Base-by-base conservation (phyloP, 2,797 vertebrate genomes). In the Parambassis ranga region DNA sequence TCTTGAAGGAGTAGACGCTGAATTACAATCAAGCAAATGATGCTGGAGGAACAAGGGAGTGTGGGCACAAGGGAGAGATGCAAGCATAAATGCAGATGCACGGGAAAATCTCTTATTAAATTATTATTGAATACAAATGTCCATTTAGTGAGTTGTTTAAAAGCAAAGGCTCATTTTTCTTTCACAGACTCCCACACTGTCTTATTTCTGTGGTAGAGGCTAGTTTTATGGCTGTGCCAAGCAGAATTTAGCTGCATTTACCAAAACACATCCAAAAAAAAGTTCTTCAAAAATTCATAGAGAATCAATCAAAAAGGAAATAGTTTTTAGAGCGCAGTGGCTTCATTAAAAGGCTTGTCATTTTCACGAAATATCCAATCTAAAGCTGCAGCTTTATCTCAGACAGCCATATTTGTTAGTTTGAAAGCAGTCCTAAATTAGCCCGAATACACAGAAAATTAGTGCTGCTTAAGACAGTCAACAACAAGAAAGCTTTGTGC, bases 11-110 rank as follows among this genome's bases (percentile, higher is more conserved):
- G 71, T 26, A 71, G 64, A 74, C 38, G 13, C 24, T 73, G 77
- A 79, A 82, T 77, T 86, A 84, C 58, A 76, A 66, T 71, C 46
- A 39, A 61, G 53, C 18, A 33, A 69, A 75, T 61, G 65, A 65
- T 38, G 38, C 15, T n/a, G 1, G 52, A 48, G 31, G 32, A 68
- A 63, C 57, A 26, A 62, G 33, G 6, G 3, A 26, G 35, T 5
- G 15, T 9, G 8, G 44, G 28, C 28, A 43, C 46, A 41, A 7
- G 22, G 20, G 46, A 76, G 38, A 16, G n/a, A 57, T 41, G 46
- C 6, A 15, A 18, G 26, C 1, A 5, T 36, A 19, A 42, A 56
- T 15, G 31, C 42, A 32, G 30, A 24, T n/a, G n/a, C n/a, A n/a
- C n/a, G 15, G 35, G 23, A 11, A 50, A 37, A 53, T 30, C 31